phyloP scores from a whole-genome alignment of 2,113 vertebrate genomes.

The Ceyx margarethae region DNA sequence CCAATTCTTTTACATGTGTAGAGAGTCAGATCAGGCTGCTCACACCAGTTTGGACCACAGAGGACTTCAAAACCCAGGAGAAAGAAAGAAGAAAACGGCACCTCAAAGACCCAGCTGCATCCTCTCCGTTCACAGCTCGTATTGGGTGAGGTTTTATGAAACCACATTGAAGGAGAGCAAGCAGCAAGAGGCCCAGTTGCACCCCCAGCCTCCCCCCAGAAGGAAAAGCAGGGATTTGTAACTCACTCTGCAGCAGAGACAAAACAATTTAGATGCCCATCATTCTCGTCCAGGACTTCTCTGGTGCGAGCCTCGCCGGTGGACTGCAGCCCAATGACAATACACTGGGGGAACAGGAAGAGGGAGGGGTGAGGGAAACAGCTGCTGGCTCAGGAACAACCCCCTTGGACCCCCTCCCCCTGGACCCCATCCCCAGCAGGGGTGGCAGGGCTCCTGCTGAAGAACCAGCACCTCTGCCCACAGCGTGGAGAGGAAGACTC shows the following conservation, averaged over 20 bases:
- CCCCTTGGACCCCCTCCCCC: neutral
- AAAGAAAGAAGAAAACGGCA: no score
- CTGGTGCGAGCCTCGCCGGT: slow-evolving; percentile 94
- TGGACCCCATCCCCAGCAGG: accelerated
- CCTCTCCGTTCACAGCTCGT: neutral
- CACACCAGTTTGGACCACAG: neutral
- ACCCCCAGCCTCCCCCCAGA: neutral
- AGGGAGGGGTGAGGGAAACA: neutral
- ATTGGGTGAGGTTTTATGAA: neutral
- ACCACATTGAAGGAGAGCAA: neutral
- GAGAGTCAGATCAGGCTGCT: neutral
- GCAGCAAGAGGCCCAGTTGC: neutral
- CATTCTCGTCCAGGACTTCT: slow-evolving; percentile 93
- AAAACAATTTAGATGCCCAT: slow-evolving; percentile 91
- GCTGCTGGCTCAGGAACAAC: neutral
- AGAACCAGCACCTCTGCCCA: neutral
- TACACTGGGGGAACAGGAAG: slow-evolving; percentile 76
- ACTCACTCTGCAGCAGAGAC: slow-evolving; percentile 89
- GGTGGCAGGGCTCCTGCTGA: neutral
- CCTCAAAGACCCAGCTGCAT: neutral
- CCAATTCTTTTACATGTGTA: accelerated
- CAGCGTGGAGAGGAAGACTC: neutral
- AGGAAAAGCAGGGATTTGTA: neutral
- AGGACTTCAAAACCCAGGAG: neutral
- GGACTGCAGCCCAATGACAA: slow-evolving; percentile 96